phyloP scores from a whole-genome alignment of 1,140 invertebrate genomes.

The Trichonephila inaurata region DNA sequence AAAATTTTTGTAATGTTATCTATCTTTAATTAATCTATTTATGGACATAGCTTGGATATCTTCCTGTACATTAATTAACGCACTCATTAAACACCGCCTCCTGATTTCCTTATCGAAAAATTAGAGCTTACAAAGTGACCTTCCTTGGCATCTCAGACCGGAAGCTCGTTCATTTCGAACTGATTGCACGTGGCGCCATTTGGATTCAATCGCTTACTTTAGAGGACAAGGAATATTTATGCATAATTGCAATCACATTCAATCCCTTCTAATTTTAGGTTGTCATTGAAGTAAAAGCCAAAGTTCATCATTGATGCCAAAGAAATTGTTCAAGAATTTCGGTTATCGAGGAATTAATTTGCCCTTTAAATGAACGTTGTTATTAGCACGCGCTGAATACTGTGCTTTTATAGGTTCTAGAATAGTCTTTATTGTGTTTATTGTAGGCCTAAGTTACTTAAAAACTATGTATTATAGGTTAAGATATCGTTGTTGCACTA shows the following conservation, averaged over 20 bases:
- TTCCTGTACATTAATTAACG: constrained; percentile 7
- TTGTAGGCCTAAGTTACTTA: too few relatives aligned
- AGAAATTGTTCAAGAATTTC: not conserved
- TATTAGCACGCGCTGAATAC: too few relatives aligned
- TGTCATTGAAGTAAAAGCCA: constrained; percentile 20
- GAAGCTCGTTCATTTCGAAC: constrained; percentile 16
- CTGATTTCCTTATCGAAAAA: constrained; percentile 28
- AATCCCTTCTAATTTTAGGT: constrained; percentile 11
- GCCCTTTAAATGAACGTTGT: too few relatives aligned
- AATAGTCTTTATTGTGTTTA: too few relatives aligned
- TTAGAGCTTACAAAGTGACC: constrained; percentile 14
- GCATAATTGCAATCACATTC: not conserved
- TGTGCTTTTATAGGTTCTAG: too few relatives aligned
- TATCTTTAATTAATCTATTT: not conserved
- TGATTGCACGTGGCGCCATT: constrained; percentile 28
- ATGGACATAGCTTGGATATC: not conserved
- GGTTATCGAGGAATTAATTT: not conserved
- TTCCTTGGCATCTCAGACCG: constrained; percentile 6
- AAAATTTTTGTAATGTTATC: too few relatives aligned
- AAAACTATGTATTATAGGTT: too few relatives aligned
- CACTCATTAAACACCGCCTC: not conserved
- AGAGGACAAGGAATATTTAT: constrained; percentile 37
- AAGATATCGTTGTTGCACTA: too few relatives aligned
- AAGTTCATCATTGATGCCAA: not conserved
- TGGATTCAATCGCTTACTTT: not conserved